phyloP scores from a whole-genome alignment of 2,888 invertebrate species.

The Chrysopilus asiliformis region DNA sequence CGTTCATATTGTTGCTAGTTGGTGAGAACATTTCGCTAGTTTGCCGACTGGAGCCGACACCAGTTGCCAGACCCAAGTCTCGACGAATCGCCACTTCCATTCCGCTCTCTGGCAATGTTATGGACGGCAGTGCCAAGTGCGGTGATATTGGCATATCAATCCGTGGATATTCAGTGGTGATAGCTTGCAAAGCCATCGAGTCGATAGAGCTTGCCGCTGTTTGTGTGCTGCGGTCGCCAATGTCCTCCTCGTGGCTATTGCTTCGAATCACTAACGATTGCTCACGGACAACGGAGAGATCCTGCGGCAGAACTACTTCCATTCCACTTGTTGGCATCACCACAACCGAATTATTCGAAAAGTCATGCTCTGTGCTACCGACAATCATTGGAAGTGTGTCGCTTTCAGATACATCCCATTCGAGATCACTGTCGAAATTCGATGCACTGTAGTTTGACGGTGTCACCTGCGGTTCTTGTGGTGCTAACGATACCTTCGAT shows the following conservation, averaged over 20 bases:
- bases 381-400: slow-evolving; percentile 39
- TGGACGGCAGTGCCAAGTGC: slow-evolving; percentile 29
- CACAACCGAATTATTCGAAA: slow-evolving; percentile 16
- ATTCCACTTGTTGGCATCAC: slow-evolving; percentile 24
- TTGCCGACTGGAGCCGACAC: slow-evolving; percentile 11
- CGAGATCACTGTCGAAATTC: slow-evolving; percentile 59
- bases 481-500: slow-evolving; percentile 44
- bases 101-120: slow-evolving; percentile 28
- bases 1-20: slow-evolving; percentile 23
- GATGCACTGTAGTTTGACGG: slow-evolving; percentile 40
- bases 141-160: slow-evolving; percentile 12
- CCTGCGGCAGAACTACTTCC: slow-evolving; percentile 37
- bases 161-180: slow-evolving; percentile 10
- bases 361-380: slow-evolving; percentile 20
- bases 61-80: slow-evolving; percentile 24
- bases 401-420: slow-evolving; percentile 58
- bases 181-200: slow-evolving; percentile 23
- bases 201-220: slow-evolving; percentile 15
- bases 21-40: slow-evolving; percentile 34
- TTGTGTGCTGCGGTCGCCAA: slow-evolving; percentile 22
- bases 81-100: slow-evolving; percentile 35
- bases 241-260: slow-evolving; percentile 25
- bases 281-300: slow-evolving; percentile 35
- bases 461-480: slow-evolving; percentile 43
- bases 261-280: slow-evolving; percentile 30